Evolutionary conservation across 53 echinoderm and acorn worm species (phyloP).

Genomic region (Actinopyga echinites): DNA sequence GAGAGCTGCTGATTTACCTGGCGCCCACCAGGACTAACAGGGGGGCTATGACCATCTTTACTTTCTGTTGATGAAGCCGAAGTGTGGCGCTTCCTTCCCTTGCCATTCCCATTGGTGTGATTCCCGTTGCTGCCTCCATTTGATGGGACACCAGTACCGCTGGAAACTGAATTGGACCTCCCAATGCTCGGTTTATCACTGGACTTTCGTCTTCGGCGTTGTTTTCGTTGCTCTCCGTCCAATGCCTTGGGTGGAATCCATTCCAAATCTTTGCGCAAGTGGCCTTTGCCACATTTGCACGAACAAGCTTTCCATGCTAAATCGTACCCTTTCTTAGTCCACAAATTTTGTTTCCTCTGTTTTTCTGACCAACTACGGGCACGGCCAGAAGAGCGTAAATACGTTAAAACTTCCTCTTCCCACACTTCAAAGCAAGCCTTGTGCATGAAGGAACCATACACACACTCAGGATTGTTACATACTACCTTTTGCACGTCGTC

Average conservation of each 20-base stretch:
- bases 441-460: conserved; percentile 84
- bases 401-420: conserved; percentile 96
- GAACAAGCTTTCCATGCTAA: conserved; percentile 99
- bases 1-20: background rate
- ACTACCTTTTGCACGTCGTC: conserved; percentile 93
- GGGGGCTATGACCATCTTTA: conserved; percentile 75
- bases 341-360: conserved; percentile 94
- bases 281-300: conserved; percentile 92
- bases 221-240: conserved; percentile 69
- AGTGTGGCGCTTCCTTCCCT: conserved; percentile 84
- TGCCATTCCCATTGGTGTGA: conserved; percentile 45
- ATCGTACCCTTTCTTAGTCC: conserved; percentile 99
- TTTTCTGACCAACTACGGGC: conserved; percentile 99
- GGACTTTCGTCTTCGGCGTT: conserved; percentile 80
- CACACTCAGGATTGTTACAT: conserved; percentile 95
- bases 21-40: conserved; percentile 67
- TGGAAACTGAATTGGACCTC: conserved; percentile 81
- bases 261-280: conserved; percentile 96
- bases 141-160: conserved; percentile 15
- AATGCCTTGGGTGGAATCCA: conserved; percentile 88
- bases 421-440: conserved; percentile 83
- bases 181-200: conserved; percentile 97
- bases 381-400: conserved; percentile 91
- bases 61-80: conserved; percentile 85
- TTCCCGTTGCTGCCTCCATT: conserved; percentile 60